These are phyloP conservation scores for Aythya baeri DNA, from an alignment of 2,113 vertebrate species.

Conservation along the genomic window DNA sequence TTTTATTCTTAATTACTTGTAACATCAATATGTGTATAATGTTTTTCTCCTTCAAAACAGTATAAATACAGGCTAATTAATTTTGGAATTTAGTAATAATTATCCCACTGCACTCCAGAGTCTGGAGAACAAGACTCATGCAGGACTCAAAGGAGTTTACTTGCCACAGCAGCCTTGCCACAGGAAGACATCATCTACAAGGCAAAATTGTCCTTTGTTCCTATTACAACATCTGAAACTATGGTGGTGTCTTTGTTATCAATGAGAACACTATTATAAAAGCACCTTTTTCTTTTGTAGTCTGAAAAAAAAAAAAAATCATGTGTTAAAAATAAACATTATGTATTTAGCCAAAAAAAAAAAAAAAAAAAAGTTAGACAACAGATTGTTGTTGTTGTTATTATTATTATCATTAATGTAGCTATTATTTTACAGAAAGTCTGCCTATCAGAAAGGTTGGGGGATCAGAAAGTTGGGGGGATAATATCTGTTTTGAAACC, in stretches of 20 bases:
- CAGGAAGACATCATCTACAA: background rate
- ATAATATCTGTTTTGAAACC: background rate
- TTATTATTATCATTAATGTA: background rate
- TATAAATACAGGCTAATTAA: background rate
- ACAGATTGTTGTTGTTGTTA: background rate
- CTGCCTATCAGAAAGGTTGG: background rate
- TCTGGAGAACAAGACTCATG: background rate
- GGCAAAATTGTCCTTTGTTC: background rate
- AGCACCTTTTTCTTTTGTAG: background rate
- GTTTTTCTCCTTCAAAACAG: background rate
- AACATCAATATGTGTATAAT: background rate
- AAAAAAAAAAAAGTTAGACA: background rate
- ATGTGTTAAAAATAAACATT: background rate
- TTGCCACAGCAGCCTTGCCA: background rate
- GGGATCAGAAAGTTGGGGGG: background rate
- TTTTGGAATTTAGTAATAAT: background rate
- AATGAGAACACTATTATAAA: background rate
- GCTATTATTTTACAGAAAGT: background rate
- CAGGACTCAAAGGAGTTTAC: background rate
- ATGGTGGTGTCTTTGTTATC: accelerated
- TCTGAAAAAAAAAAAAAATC: background rate
- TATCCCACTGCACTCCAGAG: background rate
- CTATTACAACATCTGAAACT: background rate
- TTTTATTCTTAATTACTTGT: background rate
- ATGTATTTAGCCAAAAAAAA: background rate